Percentiles rank a stretch among this genome's conserved stretches.
Evolutionary conservation across 2,113 vertebrate species (phyloP).

Genomic region (Haemorhous mexicanus): DNA sequence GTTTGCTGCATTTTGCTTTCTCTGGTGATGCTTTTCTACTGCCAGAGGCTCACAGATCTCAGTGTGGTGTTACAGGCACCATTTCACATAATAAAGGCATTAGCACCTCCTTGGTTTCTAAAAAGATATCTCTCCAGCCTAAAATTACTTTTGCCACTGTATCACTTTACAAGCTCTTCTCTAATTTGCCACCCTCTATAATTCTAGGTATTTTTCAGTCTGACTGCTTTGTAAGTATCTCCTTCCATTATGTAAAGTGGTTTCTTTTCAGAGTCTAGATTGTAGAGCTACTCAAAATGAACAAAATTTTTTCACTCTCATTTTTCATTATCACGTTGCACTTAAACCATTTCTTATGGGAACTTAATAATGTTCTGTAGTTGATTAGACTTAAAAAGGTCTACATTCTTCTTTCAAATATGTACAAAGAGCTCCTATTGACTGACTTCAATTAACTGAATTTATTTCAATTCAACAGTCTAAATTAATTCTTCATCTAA

Average conservation of each 20-base stretch:
- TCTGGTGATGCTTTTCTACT: not conserved
- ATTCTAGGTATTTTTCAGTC: slow-evolving; percentile 42
- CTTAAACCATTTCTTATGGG: slow-evolving; percentile 64
- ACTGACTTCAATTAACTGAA: slow-evolving; percentile 56
- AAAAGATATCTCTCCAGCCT: not conserved
- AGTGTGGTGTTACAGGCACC: not conserved
- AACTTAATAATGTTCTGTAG: slow-evolving; percentile 46
- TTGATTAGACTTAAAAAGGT: slow-evolving; percentile 45
- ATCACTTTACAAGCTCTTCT: slow-evolving; percentile 45
- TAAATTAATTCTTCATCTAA: slow-evolving; percentile 30
- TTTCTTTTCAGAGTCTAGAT: slow-evolving; percentile 62
- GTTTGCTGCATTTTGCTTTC: not conserved
- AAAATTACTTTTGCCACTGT: slow-evolving; percentile 29
- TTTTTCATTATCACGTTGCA: slow-evolving; percentile 55
- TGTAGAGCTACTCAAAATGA: slow-evolving; percentile 56
- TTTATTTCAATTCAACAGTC: slow-evolving; percentile 33
- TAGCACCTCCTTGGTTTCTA: slow-evolving; percentile 16
- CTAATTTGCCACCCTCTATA: slow-evolving; percentile 54
- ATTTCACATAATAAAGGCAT: slow-evolving; percentile 31
- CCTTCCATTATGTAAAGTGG: slow-evolving; percentile 56
- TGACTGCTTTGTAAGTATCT: slow-evolving; percentile 48
- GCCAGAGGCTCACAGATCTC: not conserved
- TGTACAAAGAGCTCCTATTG: slow-evolving; percentile 33
- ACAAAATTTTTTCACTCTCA: slow-evolving; percentile 33
- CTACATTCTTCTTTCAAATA: slow-evolving; percentile 36